Evolutionary conservation across 2,888 invertebrate genomes (phyloP).

Genomic region (Oscheius sp.): DNA sequence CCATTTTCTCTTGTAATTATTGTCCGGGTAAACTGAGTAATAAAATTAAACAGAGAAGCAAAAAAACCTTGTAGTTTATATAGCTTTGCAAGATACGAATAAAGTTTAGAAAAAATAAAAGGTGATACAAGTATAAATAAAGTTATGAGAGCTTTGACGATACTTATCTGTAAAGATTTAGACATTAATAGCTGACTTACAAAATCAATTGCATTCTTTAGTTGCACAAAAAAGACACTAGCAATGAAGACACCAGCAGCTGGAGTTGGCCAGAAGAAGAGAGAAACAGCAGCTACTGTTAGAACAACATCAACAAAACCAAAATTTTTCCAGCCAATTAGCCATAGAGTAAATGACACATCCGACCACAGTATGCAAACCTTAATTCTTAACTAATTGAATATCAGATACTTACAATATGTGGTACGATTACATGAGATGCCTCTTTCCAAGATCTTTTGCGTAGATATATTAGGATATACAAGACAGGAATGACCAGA

Average conservation of each 20-base stretch:
- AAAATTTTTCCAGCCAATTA: constrained; percentile 53
- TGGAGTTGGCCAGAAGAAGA: constrained; percentile 36
- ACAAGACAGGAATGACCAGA: constrained; percentile 54
- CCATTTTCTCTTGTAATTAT: constrained; percentile 43
- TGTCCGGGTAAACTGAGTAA: constrained; percentile 41
- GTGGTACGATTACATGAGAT: constrained; percentile 51
- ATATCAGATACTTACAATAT: constrained; percentile 39
- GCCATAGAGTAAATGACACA: constrained; percentile 53
- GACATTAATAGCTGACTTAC: constrained; percentile 5
- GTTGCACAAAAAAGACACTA: constrained; percentile 17
- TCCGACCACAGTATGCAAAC: constrained; percentile 60
- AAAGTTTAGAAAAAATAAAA: constrained; percentile 47
- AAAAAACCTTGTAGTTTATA: constrained; percentile 37
- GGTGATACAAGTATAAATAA: constrained; percentile 54
- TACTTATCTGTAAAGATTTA: constrained; percentile 42
- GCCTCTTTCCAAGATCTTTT: constrained; percentile 33
- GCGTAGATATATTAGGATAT: constrained; percentile 45
- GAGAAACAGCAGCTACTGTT: constrained; percentile 43
- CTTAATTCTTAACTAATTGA: constrained; percentile 16
- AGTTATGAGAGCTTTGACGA: constrained; percentile 52
- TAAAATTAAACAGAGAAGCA: neutral
- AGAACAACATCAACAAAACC: constrained; percentile 40
- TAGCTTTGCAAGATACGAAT: constrained; percentile 43
- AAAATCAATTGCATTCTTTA: constrained; percentile 26
- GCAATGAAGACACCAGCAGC: constrained; percentile 17